Evolutionary conservation across 1,140 invertebrate species (phyloP).

Genomic region (Bathynomus jamesi): DNA sequence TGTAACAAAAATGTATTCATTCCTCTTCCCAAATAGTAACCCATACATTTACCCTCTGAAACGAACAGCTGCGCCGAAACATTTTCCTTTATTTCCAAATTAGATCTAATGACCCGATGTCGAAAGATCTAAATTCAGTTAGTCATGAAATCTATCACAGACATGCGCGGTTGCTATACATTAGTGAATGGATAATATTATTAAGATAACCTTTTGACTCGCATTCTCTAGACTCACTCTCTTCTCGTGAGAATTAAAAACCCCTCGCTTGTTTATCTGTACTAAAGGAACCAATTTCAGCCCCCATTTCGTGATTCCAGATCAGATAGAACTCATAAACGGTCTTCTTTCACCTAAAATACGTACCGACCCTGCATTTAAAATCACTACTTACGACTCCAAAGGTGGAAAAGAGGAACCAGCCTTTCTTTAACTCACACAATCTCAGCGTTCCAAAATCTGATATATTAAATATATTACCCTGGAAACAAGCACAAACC

Average conservation of each 20-base stretch:
- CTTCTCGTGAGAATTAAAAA: background rate
- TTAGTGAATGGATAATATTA: conserved; percentile 1
- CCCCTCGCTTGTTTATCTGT: background rate
- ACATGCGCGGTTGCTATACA: background rate
- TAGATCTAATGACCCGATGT: background rate
- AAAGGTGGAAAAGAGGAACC: background rate
- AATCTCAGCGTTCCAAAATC: background rate
- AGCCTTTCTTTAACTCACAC: background rate
- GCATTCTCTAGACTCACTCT: background rate
- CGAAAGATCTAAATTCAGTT: background rate
- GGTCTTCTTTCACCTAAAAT: background rate
- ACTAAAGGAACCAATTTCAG: background rate
- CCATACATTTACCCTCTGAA: too few relatives aligned
- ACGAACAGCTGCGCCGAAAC: background rate
- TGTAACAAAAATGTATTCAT: too few relatives aligned
- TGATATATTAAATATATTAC: background rate
- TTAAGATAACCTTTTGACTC: background rate
- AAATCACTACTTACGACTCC: background rate
- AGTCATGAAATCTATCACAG: background rate
- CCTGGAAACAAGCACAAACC: background rate
- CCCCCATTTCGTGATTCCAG: background rate
- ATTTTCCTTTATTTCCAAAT: background rate
- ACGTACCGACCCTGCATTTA: background rate
- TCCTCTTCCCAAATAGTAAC: too few relatives aligned
- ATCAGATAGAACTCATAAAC: background rate